Base-by-base conservation (phyloP, 2,888 invertebrate species). In the Margaritifera margaritifera region DNA sequence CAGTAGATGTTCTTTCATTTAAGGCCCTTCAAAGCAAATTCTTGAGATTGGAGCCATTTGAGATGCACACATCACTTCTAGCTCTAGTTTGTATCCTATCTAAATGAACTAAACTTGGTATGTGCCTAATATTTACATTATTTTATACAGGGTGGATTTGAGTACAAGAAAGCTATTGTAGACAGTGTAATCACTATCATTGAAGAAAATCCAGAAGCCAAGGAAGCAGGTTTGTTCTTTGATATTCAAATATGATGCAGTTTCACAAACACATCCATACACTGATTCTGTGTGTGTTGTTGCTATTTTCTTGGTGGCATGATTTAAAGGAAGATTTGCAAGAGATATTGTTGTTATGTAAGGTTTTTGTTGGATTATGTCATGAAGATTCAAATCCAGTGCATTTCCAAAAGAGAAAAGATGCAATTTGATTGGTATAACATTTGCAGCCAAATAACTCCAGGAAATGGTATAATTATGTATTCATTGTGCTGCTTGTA, bases 121-220 rank as follows among this genome's bases (percentile, higher is more conserved):
- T 53, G 15, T 22, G 55, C n/a, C 0, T 50, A 3, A 50, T 50
- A 42, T 22, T 22, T 62, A 19, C 20, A n/a, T 50, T 59, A 11
- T 64, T 31, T 59, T 4, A 75, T 61, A 15, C 72, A 89, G 86
- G 93, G 99, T 18, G 99, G 99, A 0, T 92, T 98, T 74, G 98
- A 99, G 78, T 99, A 99, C 90, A 99, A 99, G 91, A 96, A 96
- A 24, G 97, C 98, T 0, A 98, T 99, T 78, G 99, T 98, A 0
- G 98, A 99, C 87, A 99, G 99, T 0, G 96, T 99, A 67, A 99
- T 99, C 62, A 95, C 96, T 0, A 94, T 99, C 64, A 97, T 99
- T 72, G 98, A 99, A 90, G 98, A 98, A 87, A 99, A 99, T 89
- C 95, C 95, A 0, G 99, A 99, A 73, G 98, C 99, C 0, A 99